Conservation (phyloP, 2,797 vertebrate species). For the Xenopus petersii region DNA sequence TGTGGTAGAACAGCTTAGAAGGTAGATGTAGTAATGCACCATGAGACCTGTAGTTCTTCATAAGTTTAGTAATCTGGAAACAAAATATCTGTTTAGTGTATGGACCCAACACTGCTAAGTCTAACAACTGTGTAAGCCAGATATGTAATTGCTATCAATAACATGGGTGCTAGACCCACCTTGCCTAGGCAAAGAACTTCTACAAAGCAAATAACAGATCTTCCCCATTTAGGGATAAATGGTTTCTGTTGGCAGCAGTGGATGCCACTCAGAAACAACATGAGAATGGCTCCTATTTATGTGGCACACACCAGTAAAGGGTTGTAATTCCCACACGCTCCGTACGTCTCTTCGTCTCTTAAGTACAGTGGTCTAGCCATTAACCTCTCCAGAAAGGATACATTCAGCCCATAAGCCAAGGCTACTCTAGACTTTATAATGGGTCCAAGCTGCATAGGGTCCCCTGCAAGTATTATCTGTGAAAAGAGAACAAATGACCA, state of each 20-base stretch:
- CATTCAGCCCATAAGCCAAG: slow-evolving; percentile 74
- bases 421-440: slow-evolving; percentile 85
- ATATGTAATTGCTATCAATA: too few relatives aligned
- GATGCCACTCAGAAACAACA: too few relatives aligned
- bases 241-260: too few relatives aligned
- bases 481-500: background rate
- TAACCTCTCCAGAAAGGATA: slow-evolving; percentile 86
- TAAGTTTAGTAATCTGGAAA: slow-evolving; percentile 85
- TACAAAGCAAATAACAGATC: too few relatives aligned
- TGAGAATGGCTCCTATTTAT: too few relatives aligned
- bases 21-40: slow-evolving; percentile 79
- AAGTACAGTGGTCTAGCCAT: slow-evolving; percentile 76
- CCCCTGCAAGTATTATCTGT: slow-evolving; percentile 87
- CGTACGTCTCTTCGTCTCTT: slow-evolving; percentile 69
- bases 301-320: slow-evolving; percentile 78
- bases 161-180: too few relatives aligned
- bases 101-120: background rate
- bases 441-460: slow-evolving; percentile 90
- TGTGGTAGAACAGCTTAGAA: slow-evolving; percentile 87
- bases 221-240: too few relatives aligned
- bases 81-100: background rate
- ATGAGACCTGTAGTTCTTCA: slow-evolving; percentile 92
- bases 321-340: slow-evolving; percentile 78
- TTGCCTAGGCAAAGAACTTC: too few relatives aligned
- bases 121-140: too few relatives aligned